Evolutionary conservation across 2,888 invertebrate species (phyloP), one percentile per base, ranked within the genome.

Genomic region (Drosophila koepferae): DNA sequence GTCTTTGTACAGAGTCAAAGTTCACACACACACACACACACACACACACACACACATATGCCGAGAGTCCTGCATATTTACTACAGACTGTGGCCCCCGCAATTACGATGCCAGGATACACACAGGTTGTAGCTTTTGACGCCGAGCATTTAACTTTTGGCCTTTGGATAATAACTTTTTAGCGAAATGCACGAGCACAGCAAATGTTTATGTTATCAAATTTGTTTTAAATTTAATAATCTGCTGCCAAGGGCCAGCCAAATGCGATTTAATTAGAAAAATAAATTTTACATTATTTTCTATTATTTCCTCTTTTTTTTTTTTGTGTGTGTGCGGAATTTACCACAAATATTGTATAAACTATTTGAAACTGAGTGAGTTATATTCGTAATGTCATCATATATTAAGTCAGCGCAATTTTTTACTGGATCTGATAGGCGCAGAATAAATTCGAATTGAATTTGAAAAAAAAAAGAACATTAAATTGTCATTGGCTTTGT

Each of bases 121-220:
- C 46, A 58, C 44, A 41, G 62, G 68, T 53, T 46, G 69, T 63
- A 76, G 73, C 78, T 78, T 76, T 72, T 70, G 66, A 64, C 65
- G 65, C 67, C 55, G 65, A 54, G 63, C 66, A 82, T 79, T 82
- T 84, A 59, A 79, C 82, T 72, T 69, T 59, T 72, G 72, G 62
- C 43, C 67, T 70, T 64, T 56, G 59, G 41, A 23, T 61, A 61
- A 58, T 59, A 68, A 76, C 61, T 68, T 76, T 72, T 18, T n/a
- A 43, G 43, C 51, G 36, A 23, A 49, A 36, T 51, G 60, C 51
- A 44, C 46, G 23, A 18, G 16, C 43, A 9, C 23, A 2, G 38
- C 38, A 51, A 51, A 51, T 51, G 51, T 51, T 34, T 14, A 18
- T 43, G 41, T 18, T 41, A 31, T 43, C 12, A 43, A 34, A 20